Conservation (phyloP, 2,888 invertebrate genomes). For the Zhuqinia jingwanae region DNA sequence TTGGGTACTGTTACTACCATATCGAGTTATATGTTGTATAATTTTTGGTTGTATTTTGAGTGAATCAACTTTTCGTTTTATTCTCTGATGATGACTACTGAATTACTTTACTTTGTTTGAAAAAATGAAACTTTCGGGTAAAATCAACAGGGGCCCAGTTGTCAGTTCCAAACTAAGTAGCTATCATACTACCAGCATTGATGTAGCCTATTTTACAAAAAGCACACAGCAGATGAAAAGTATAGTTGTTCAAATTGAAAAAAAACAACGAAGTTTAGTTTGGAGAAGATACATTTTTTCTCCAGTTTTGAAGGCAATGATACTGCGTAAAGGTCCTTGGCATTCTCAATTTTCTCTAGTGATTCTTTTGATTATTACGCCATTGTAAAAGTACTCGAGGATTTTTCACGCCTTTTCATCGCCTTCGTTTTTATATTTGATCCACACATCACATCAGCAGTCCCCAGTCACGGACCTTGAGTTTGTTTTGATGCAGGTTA, state of each 20-base stretch:
- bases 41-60: neutral
- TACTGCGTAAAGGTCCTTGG: neutral
- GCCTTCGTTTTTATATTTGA: neutral
- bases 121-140: neutral
- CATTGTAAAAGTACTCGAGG: neutral
- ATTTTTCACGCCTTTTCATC: conserved; percentile 7
- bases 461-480: too few relatives aligned
- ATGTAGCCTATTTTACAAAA: too few relatives aligned
- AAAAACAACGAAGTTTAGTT: neutral
- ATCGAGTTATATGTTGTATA: too few relatives aligned
- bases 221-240: neutral
- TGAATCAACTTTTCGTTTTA: neutral
- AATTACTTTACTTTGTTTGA: neutral
- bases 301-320: too few relatives aligned
- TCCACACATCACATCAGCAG: neutral
- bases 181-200: too few relatives aligned
- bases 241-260: too few relatives aligned
- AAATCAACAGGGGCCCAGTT: neutral
- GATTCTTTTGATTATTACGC: conserved; percentile 4
- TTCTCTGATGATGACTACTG: neutral
- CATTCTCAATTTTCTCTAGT: too few relatives aligned
- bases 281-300: neutral
- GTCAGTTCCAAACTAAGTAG: too few relatives aligned
- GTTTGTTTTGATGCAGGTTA: neutral
- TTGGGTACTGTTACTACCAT: too few relatives aligned